These are phyloP conservation scores for Aleiodes testaceus DNA, from an alignment of 2,888 invertebrate species.

Conservation along the genomic window DNA sequence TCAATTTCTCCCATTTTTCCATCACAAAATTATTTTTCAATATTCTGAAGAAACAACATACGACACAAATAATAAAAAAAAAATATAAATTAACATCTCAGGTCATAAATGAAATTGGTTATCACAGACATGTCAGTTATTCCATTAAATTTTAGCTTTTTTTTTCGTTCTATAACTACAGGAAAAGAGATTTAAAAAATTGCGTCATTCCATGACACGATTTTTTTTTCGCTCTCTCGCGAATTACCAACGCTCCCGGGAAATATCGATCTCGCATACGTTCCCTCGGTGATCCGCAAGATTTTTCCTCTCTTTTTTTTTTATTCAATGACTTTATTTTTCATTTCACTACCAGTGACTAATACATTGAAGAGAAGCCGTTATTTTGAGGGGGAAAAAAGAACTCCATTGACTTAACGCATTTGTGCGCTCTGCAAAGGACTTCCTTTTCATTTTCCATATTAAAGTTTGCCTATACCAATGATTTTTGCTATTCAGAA, in stretches of 20 bases:
- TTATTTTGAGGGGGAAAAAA: not conserved
- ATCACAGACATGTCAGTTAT: too few species aligned
- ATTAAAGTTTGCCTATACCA: conserved; percentile 15
- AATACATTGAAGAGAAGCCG: not conserved
- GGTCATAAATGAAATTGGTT: too few species aligned
- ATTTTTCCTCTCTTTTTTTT: conserved; percentile 6
- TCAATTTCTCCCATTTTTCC: too few species aligned
- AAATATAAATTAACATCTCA: too few species aligned
- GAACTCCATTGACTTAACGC: conserved; percentile 8
- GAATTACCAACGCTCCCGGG: not conserved
- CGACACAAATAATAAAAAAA: too few species aligned
- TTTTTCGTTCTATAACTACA: not conserved
- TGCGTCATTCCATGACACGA: not conserved
- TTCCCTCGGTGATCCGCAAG: not conserved
- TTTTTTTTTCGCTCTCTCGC: not conserved
- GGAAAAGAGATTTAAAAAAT: not conserved
- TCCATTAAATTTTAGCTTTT: not conserved
- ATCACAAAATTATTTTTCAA: too few species aligned
- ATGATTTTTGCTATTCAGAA: conserved; percentile 2
- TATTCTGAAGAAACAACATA: too few species aligned
- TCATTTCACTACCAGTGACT: not conserved
- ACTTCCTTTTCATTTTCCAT: conserved; percentile 32
- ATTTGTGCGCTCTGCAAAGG: not conserved
- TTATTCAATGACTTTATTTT: conserved; percentile 3
- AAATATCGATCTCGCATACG: not conserved